A percentile compares a stretch with the other conserved stretches of the same genome.
phyloP scores from a whole-genome alignment of 1,140 invertebrate species.

The Penaeus vannamei region DNA sequence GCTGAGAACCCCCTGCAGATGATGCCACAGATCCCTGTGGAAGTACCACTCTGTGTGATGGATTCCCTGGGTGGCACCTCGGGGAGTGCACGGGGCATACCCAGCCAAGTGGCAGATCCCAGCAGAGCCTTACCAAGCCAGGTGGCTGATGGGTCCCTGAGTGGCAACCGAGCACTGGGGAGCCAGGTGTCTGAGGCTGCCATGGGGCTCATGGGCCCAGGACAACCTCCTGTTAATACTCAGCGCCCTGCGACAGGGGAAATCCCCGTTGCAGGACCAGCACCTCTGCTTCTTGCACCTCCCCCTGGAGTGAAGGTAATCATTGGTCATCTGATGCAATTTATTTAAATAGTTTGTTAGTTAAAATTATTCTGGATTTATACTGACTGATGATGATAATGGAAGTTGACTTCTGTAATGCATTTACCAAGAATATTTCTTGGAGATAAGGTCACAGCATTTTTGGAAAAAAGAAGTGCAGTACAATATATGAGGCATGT shows the following conservation, averaged over 20 bases:
- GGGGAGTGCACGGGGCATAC: slow-evolving; percentile 4
- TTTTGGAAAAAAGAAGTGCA: too few species aligned
- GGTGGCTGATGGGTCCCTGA: slow-evolving; percentile 17
- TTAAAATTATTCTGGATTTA: too few species aligned
- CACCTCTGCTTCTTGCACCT: slow-evolving; percentile 28
- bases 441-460: too few species aligned
- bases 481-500: too few species aligned
- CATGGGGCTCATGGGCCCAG: slow-evolving; percentile 34
- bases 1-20: slow-evolving; percentile 9
- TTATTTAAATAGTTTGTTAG: too few species aligned
- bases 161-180: slow-evolving; percentile 10
- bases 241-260: slow-evolving; percentile 35
- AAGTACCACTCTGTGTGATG: slow-evolving; percentile 56
- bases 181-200: slow-evolving; percentile 41
- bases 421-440: too few species aligned
- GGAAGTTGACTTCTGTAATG: too few species aligned
- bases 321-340: too few species aligned
- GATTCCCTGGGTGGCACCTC: slow-evolving; percentile 24
- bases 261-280: slow-evolving; percentile 46
- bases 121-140: slow-evolving; percentile 26
- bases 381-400: too few species aligned
- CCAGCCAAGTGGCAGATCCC: slow-evolving; percentile 26
- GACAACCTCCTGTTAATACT: slow-evolving; percentile 16
- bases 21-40: slow-evolving; percentile 45
- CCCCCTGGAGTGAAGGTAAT: too few species aligned